A percentile compares a stretch with the other conserved stretches of the same genome.
These are phyloP conservation scores for Sphenodon punctatus DNA, from an alignment of 2,797 vertebrate species.

Conservation along the genomic window DNA sequence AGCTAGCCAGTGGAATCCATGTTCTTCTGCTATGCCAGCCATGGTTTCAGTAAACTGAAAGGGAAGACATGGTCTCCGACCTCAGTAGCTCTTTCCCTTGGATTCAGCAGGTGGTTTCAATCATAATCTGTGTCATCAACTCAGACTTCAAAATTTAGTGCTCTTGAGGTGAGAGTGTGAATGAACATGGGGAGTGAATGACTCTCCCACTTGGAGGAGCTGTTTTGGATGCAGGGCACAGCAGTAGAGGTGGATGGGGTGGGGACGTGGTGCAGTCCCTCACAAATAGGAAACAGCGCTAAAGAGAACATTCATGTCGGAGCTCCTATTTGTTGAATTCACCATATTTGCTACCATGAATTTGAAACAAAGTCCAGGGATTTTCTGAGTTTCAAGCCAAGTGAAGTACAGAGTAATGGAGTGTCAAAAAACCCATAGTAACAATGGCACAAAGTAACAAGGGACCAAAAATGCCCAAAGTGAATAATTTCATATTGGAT, in stretches of 20 bases:
- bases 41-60: constrained; percentile 51
- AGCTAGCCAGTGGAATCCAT: constrained; percentile 35
- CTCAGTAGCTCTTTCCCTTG: constrained; percentile 48
- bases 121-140: constrained; percentile 19
- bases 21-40: constrained; percentile 53
- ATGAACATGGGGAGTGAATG: constrained; percentile 32
- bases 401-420: too few relatives aligned
- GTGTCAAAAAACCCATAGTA: too few relatives aligned
- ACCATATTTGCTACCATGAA: too few relatives aligned
- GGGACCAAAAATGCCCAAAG: too few relatives aligned
- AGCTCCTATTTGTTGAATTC: too few relatives aligned
- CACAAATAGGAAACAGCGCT: background rate
- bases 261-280: background rate
- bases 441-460: too few relatives aligned
- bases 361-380: too few relatives aligned
- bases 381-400: too few relatives aligned
- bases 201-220: background rate
- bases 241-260: background rate
- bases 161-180: constrained; percentile 47
- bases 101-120: constrained; percentile 52
- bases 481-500: too few relatives aligned
- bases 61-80: constrained; percentile 46
- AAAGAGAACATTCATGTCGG: too few relatives aligned
- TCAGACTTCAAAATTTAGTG: constrained; percentile 20
- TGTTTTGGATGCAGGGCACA: background rate